Percentiles rank a stretch among this genome's conserved stretches.
Conservation (phyloP, 2,888 invertebrate species). For the Pyrrhia umbra region DNA sequence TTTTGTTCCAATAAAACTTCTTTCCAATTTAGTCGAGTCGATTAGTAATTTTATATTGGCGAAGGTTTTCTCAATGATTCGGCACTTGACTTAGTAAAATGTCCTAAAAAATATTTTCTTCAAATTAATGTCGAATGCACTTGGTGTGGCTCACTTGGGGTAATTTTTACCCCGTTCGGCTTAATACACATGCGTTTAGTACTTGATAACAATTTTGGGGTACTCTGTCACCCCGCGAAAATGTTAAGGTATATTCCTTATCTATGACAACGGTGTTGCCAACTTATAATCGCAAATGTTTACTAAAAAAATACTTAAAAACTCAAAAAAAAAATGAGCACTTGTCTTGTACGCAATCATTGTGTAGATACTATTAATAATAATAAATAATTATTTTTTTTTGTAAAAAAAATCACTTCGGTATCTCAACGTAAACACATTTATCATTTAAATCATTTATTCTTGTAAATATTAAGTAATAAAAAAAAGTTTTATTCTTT, state of each 20-base stretch:
- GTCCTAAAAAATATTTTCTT: constrained; percentile 1
- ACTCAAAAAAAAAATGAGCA: constrained; percentile 41
- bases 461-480: constrained; percentile 84
- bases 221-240: background rate
- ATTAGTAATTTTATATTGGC: constrained; percentile 18
- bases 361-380: constrained; percentile 49
- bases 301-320: constrained; percentile 23
- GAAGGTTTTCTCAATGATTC: background rate
- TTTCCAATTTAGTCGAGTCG: constrained; percentile 17
- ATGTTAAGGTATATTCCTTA: constrained; percentile 33
- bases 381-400: constrained; percentile 8
- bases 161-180: constrained; percentile 2
- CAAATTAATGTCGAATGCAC: constrained; percentile 28
- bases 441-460: constrained; percentile 61
- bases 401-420: constrained; percentile 45
- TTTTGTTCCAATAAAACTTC: constrained; percentile 6
- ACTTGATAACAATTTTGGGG: constrained; percentile 3
- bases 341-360: constrained; percentile 41
- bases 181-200: constrained; percentile 8
- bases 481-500: constrained; percentile 62
- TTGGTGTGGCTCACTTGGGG: constrained; percentile 23
- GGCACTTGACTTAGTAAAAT: background rate
- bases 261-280: constrained; percentile 37
- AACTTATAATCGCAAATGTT: constrained; percentile 28
- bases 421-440: constrained; percentile 53